Evolutionary conservation across 2,797 vertebrate genomes (phyloP), one percentile per base, ranked within the genome.

Genomic region (Paguma larvata): DNA sequence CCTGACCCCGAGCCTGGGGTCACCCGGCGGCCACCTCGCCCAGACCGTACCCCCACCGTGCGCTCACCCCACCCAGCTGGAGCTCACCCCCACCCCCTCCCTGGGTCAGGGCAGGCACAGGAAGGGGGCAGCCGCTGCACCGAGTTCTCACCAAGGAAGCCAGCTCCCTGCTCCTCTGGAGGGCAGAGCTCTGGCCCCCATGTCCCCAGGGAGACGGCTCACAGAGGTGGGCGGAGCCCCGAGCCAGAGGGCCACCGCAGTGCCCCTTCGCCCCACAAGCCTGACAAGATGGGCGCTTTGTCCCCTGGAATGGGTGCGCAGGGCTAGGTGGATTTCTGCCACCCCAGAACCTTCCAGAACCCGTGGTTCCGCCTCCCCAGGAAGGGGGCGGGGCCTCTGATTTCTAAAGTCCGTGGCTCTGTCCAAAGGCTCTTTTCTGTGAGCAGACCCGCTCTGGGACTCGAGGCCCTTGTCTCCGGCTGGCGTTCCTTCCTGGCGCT

Each of bases 11-110:
- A 0, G 15, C 32, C 63, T 5, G 21, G 44, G 44, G 51, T 53
- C 51, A 53, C 56, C 56, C 19, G 2, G 56, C 1, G 2, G 10
- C 32, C 2, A 10, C n/a, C 16, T 4, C 0, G 0, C 13, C 19
- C 3, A 7, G 72, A 30, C 41, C 2, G 12, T 15, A 27, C 27
- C 27, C 27, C 5, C 18, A 5, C 30, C 46, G 16, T 51, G 16
- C 8, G 34, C 3, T 4, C 0, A 0, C 56, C 70, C 62, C 5
- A 18, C 27, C 27, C 27, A 23, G 48, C 65, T 21, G 2, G 23
- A 30, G 41, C 16, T 53, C 41, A 5, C 4, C 19, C 9, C 32
- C 14, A 16, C 41, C 8, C 48, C 3, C 67, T n/a, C 44, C 78
- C 67, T 68, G 34, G 83, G 94, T 78, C 67, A 46, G 10, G 38